Evolutionary conservation across 2,888 invertebrate genomes (phyloP).

Genomic region (Phaonia tiefii): DNA sequence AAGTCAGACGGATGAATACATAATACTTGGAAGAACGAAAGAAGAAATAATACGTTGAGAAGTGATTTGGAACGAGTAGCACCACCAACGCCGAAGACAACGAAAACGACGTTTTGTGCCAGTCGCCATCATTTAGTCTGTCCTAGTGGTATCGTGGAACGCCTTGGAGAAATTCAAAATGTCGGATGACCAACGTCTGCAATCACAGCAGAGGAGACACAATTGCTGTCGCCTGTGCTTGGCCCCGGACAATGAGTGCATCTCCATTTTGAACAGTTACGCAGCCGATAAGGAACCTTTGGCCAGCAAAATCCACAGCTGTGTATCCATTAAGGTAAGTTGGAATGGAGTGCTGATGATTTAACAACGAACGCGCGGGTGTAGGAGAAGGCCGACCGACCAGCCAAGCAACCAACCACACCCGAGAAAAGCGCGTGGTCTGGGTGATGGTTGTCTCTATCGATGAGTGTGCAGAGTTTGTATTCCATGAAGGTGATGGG

Average conservation of each 20-base stretch:
- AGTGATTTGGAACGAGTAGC: conserved; percentile 45
- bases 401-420: conserved; percentile 49
- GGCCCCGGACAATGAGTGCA: conserved; percentile 80
- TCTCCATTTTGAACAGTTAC: conserved; percentile 80
- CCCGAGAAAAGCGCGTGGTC: conserved; percentile 55
- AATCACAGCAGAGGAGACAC: conserved; percentile 73
- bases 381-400: conserved; percentile 43
- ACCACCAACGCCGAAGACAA: conserved; percentile 13
- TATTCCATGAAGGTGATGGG: conserved; percentile 59
- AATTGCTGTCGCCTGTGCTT: conserved; percentile 80
- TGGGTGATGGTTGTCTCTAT: conserved; percentile 49
- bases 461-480: conserved; percentile 35
- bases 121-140: conserved; percentile 41
- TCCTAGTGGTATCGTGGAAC: conserved; percentile 46
- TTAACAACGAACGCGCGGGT: background rate
- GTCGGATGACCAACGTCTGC: conserved; percentile 68
- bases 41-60: background rate
- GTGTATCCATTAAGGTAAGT: conserved; percentile 81
- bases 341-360: conserved; percentile 43
- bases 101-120: conserved; percentile 10
- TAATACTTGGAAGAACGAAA: conserved; percentile 56
- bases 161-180: conserved; percentile 62
- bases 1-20: conserved; percentile 52
- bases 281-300: conserved; percentile 81
- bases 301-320: conserved; percentile 79